These are phyloP conservation scores for Microctonus hyperodae DNA, from an alignment of 2,888 invertebrate species.

Conservation along the genomic window DNA sequence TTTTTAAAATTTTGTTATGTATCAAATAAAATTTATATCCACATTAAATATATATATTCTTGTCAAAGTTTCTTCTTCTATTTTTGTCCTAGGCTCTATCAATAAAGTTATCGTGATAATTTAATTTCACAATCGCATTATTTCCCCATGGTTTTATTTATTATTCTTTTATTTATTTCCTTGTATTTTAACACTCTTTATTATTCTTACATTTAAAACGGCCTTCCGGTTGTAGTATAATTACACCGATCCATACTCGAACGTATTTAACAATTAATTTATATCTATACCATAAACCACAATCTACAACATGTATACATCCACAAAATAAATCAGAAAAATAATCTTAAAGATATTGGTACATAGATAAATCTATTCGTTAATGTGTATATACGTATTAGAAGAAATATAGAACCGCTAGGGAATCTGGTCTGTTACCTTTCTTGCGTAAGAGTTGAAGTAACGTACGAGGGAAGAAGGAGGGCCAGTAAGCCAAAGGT, in stretches of 20 bases:
- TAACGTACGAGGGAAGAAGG: slow-evolving; percentile 10
- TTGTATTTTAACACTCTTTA: background rate
- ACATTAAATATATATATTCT: background rate
- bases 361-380: background rate
- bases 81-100: background rate
- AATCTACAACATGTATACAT: background rate
- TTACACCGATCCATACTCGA: background rate
- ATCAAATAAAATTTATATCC: background rate
- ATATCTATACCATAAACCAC: background rate
- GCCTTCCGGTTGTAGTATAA: background rate
- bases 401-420: slow-evolving; percentile 28
- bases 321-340: slow-evolving; percentile 13
- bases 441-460: slow-evolving; percentile 38
- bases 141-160: background rate
- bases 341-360: background rate
- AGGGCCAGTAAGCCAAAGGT: slow-evolving; percentile 19
- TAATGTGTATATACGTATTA: background rate
- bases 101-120: slow-evolving; percentile 4
- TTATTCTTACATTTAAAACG: background rate
- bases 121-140: background rate
- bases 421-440: slow-evolving; percentile 39
- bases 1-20: background rate
- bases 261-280: too few species aligned
- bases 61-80: background rate
- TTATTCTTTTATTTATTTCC: background rate